Percentiles rank a stretch among this genome's conserved stretches.
These are phyloP conservation scores for Campylomormyrus numenius DNA, from an alignment of 2,113 vertebrate species.

Conservation along the genomic window DNA sequence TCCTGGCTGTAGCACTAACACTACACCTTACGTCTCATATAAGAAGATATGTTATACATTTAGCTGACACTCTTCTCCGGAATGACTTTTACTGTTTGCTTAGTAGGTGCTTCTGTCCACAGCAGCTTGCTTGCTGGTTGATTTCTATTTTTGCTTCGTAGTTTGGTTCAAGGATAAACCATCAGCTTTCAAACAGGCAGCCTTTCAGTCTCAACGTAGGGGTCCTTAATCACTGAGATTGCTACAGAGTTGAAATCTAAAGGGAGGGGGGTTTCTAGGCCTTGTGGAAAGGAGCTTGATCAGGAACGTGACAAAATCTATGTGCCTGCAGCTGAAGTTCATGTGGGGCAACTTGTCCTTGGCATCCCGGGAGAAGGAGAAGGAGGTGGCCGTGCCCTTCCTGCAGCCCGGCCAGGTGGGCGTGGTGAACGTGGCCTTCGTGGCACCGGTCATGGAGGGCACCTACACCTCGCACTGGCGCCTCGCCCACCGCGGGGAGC, in stretches of 20 bases:
- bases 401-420: conserved; percentile 84
- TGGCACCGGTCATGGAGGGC: conserved; percentile 83
- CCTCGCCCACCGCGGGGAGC: conserved; percentile 85
- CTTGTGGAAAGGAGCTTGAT: no score
- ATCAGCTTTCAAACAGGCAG: not conserved
- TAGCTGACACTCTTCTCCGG: not conserved
- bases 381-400: conserved; percentile 80
- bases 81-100: not conserved
- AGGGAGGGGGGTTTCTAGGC: not conserved
- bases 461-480: conserved; percentile 98
- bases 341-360: conserved; percentile 96
- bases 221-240: not conserved
- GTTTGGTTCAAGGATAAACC: not conserved
- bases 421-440: conserved; percentile 85
- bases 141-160: not conserved
- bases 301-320: conserved; percentile 45
- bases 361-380: conserved; percentile 70
- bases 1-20: not conserved
- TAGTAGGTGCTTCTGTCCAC: not conserved
- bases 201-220: not conserved
- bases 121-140: not conserved
- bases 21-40: not conserved
- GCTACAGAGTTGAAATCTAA: not conserved
- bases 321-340: conserved; percentile 77
- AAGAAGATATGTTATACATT: not conserved